phyloP scores from a whole-genome alignment of 2,797 vertebrate genomes.

The Benthosema pterotum region DNA sequence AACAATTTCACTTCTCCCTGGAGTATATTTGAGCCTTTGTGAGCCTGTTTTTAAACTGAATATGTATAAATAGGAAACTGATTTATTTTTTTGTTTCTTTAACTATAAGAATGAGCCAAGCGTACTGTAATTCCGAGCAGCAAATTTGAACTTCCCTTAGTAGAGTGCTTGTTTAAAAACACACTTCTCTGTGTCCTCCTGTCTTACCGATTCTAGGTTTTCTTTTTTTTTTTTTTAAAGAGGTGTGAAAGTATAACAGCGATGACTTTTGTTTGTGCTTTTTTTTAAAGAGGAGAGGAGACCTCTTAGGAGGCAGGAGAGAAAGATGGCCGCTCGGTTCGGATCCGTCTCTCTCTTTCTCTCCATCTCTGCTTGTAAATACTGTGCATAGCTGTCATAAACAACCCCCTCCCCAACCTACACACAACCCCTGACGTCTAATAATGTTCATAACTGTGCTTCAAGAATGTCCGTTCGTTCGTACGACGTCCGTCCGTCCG shows the following conservation, averaged over 20 bases:
- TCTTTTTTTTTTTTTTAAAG: no score
- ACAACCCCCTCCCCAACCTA: constrained; percentile 50
- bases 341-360: constrained; percentile 25
- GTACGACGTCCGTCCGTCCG: constrained; percentile 44
- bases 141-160: constrained; percentile 67
- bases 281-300: constrained; percentile 27
- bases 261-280: no score
- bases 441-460: constrained; percentile 65
- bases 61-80: constrained; percentile 35
- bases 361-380: constrained; percentile 70
- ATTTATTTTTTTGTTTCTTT: constrained; percentile 34
- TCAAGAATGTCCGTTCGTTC: constrained; percentile 54
- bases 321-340: constrained; percentile 15
- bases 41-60: no score
- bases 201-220: constrained; percentile 51
- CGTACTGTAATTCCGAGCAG: constrained; percentile 70
- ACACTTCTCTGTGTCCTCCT: constrained; percentile 61
- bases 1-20: no score
- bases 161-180: constrained; percentile 42
- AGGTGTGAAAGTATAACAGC: constrained; percentile 44
- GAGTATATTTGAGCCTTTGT: no score
- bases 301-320: constrained; percentile 45
- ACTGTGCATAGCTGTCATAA: constrained; percentile 70
- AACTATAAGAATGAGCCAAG: constrained; percentile 39
- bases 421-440: no score